Evolutionary conservation across 2,797 vertebrate genomes (phyloP), one percentile per base, ranked within the genome.

Genomic region (Sebastes minor): DNA sequence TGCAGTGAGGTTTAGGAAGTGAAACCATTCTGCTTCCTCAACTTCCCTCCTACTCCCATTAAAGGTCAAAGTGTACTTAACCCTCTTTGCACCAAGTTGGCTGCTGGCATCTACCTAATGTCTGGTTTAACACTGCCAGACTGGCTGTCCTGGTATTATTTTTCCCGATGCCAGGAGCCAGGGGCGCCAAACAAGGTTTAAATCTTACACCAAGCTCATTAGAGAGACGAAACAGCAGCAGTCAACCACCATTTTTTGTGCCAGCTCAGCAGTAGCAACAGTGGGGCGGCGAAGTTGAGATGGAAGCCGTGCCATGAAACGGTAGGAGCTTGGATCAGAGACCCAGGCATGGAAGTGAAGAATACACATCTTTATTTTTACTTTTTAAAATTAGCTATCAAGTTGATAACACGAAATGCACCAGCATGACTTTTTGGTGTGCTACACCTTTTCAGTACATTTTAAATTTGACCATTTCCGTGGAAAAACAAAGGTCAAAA

Each of bases 141-240:
- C 65, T 30, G 73, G 42, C 74, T 57, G 68, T 64, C 38, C 67
- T 73, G 73, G 57, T 69, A 23, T 59, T 28, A 56, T n/a, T 12
- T 27, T 69, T 33, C 63, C 73, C 2, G 3, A 59, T 73, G 88
- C 93, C 91, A 91, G 88, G 70, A 88, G 57, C 85, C 78, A 27
- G 71, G 74, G 73, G 83, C 2, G 71, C 56, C 38, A 67, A 78
- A 90, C 90, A 66, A 81, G 86, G 78, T 90, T 80, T 80, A 74
- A 91, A 88, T 85, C 59, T 66, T 79, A 60, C 86, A 68, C 60
- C 76, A 1, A 66, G 86, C 89, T 90, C 89, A 89, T 93, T 90
- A 91, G 84, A 84, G 74, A 85, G 79, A 75, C 33, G 13, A 83
- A 86, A 53, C 82, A 84, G 86, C 84, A 67, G 88, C 74, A 64